Percentiles rank a stretch among this genome's conserved stretches.
phyloP scores from a whole-genome alignment of 2,797 vertebrate genomes.

The Coendou prehensilis region DNA sequence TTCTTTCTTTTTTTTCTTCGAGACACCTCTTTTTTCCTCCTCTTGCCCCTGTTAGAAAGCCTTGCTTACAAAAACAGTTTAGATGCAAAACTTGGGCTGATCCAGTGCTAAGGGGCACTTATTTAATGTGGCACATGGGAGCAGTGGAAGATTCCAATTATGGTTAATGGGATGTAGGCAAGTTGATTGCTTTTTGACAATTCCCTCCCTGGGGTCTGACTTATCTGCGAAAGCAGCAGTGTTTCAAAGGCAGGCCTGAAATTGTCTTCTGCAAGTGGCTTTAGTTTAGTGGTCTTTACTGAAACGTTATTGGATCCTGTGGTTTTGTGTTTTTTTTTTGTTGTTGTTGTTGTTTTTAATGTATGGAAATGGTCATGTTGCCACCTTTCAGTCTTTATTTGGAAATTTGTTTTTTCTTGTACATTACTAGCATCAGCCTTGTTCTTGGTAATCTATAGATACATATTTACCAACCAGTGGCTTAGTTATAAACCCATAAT shows the following conservation, averaged over 20 bases:
- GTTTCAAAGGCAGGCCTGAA: conserved; percentile 3
- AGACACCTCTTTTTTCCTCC: background rate
- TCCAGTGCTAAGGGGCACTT: background rate
- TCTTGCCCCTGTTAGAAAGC: background rate
- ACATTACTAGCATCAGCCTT: background rate
- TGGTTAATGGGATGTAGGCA: conserved; percentile 42
- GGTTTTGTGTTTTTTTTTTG: background rate
- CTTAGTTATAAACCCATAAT: background rate
- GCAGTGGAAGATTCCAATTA: background rate
- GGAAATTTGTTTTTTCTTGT: background rate
- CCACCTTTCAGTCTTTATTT: background rate
- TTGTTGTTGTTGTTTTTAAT: background rate
- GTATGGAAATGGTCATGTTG: background rate
- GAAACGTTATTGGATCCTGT: background rate
- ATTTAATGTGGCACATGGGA: background rate
- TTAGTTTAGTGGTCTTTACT: background rate
- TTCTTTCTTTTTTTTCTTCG: background rate
- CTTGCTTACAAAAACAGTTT: conserved; percentile 34
- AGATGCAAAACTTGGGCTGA: background rate
- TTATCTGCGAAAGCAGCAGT: background rate
- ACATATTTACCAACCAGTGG: background rate
- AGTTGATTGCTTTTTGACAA: background rate
- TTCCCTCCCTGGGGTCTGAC: background rate
- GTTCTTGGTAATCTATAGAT: background rate
- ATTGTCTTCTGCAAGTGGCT: background rate